These are phyloP conservation scores for Nemopilema nomurai DNA, from an alignment of 30 jellyfish, hydroid and myxozoan species.

Conservation along the genomic window DNA sequence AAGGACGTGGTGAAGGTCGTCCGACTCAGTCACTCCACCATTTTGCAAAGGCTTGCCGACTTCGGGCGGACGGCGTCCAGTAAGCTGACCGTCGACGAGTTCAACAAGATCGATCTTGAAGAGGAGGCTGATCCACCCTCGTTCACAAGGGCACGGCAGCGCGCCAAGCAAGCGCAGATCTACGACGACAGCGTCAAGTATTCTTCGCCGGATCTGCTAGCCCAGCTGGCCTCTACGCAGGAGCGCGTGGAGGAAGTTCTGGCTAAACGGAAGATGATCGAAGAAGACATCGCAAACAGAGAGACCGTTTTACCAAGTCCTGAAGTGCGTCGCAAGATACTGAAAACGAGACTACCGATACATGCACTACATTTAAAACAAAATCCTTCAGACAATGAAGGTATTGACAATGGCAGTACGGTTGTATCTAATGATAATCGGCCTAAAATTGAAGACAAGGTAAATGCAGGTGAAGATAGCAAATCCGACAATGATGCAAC, in stretches of 20 bases:
- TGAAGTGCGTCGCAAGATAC: conserved; percentile 51
- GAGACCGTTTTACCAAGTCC: conserved; percentile 59
- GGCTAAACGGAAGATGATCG: conserved; percentile 71
- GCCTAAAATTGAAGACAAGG: not conserved
- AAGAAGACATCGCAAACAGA: conserved; percentile 60
- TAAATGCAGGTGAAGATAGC: not conserved
- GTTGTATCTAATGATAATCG: not conserved
- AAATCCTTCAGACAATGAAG: not conserved
- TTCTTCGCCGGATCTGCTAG: conserved; percentile 65
- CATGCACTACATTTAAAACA: conserved; percentile 1
- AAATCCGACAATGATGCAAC: not conserved
- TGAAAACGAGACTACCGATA: conserved; percentile 33
- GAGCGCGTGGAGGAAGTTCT: conserved; percentile 73
- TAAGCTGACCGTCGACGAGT: conserved; percentile 90
- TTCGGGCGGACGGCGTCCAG: conserved; percentile 93
- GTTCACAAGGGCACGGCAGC: conserved; percentile 81
- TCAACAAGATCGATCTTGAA: conserved; percentile 88
- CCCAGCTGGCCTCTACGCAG: conserved; percentile 88
- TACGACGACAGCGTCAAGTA: conserved; percentile 54
- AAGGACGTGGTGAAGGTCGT: conserved; percentile 86
- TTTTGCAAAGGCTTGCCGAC: conserved; percentile 85
- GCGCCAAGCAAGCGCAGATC: conserved; percentile 85
- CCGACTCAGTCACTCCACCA: conserved; percentile 84
- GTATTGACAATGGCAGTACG: not conserved
- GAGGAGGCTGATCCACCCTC: conserved; percentile 99